These are phyloP conservation scores for Antheraea yamamai DNA, from an alignment of 2,888 invertebrate genomes.

Conservation along the genomic window DNA sequence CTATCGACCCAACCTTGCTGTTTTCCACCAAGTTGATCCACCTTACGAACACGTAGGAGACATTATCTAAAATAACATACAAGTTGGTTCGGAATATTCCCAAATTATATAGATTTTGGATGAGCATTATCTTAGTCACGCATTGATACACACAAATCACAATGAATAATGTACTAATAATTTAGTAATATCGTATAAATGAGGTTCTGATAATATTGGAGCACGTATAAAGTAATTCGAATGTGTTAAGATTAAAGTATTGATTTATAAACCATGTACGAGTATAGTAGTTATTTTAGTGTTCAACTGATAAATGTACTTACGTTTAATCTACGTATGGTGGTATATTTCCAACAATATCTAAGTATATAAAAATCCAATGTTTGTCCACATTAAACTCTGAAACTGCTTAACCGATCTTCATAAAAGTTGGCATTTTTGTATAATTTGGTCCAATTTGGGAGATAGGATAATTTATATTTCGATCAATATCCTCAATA, in stretches of 20 bases:
- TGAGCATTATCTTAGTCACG: neutral
- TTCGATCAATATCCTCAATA: too few species aligned
- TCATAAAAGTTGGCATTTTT: too few species aligned
- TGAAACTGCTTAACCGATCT: too few species aligned
- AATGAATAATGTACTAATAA: neutral
- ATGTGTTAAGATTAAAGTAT: neutral
- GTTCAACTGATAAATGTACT: too few species aligned
- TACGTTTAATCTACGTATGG: too few species aligned
- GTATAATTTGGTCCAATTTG: too few species aligned
- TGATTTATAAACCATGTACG: neutral
- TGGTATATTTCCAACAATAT: too few species aligned
- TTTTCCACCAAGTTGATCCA: neutral
- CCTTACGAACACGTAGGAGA: neutral
- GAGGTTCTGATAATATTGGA: neutral
- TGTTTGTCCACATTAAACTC: too few species aligned
- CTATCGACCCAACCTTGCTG: neutral
- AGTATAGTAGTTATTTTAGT: neutral
- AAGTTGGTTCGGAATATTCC: neutral
- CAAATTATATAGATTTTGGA: neutral
- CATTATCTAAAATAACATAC: neutral
- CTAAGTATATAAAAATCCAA: too few species aligned
- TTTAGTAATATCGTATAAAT: neutral
- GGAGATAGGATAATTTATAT: too few species aligned
- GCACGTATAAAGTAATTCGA: neutral
- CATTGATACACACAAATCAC: constrained; percentile 2